Base-by-base conservation (phyloP, 2,888 invertebrate species). In the Drosophila paucipuncta region DNA sequence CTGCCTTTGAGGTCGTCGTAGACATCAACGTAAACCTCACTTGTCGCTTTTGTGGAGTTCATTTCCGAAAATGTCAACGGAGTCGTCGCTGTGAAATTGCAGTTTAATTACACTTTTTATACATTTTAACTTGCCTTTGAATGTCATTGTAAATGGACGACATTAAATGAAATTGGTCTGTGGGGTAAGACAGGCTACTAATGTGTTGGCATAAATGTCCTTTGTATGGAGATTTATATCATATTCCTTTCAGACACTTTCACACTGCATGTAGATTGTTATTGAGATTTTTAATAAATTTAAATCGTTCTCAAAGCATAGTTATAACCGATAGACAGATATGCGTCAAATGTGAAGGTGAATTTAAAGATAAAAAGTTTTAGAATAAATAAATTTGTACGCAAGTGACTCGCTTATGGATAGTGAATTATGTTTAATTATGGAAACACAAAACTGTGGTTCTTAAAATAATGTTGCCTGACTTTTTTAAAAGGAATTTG, bases 41-140 rank as follows among this genome's bases (percentile, higher is more conserved):
- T 47, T 62, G 63, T 18, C 37, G 41, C 39, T 47, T 58, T 67
- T 70, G 47, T 47, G 62, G 59, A 78, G 54, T 72, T 81, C 68
- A 62, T 76, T 82, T 76, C 54, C 61, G 52, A 65, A 68, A 72
- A 83, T 79, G 75, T 72, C 83, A 78, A 70, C 78, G 68, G 54
- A 68, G 75, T 75, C 75, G 68, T 75, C 78, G 59, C 72, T 72
- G 68, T 65, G 53, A 75, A 84, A 83, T 73, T 82, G 79, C 78
- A 80, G 76, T 83, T 83, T 83, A 83, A 83, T 83, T 83, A 82
- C 84, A 71, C 52, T 80, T 82, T 78, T 80, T 78, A 68, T 47
- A 70, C 73, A 75, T 69, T 77, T 83, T 73, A 72, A 82, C 67
- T 72, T 80, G 61, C 57, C 70, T 80, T 82, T 78, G 71, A 83